A percentile compares a stretch with the other conserved stretches of the same genome.
These are phyloP conservation scores for Strongylocentrotus purpuratus DNA, from an alignment of 35 echinoderm and acorn worm genomes.

Conservation along the genomic window DNA sequence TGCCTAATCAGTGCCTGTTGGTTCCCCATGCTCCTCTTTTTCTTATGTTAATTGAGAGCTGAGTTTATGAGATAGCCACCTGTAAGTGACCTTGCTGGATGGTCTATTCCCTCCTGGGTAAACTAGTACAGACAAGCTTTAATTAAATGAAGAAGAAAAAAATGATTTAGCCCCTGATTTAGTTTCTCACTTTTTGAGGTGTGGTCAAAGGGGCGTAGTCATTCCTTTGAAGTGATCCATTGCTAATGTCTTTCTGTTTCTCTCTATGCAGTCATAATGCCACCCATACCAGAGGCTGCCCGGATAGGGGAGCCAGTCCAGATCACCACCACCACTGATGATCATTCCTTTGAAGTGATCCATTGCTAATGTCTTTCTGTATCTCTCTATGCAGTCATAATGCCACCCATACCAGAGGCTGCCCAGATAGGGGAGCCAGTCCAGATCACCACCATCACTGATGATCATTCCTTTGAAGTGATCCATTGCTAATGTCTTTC, in stretches of 20 bases:
- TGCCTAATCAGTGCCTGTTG: too few relatives aligned
- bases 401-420: slow-evolving; percentile 90
- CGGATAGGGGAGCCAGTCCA: slow-evolving; percentile 77
- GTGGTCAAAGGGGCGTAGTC: too few relatives aligned
- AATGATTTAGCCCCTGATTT: too few relatives aligned
- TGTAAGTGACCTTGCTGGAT: too few relatives aligned
- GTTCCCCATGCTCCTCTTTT: too few relatives aligned
- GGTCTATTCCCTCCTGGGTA: too few relatives aligned
- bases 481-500: neutral
- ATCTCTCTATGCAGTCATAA: slow-evolving; percentile 37
- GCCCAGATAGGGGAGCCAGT: slow-evolving; percentile 67
- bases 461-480: slow-evolving; percentile 21
- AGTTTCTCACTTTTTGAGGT: too few relatives aligned
- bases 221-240: neutral
- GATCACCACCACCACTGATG: slow-evolving; percentile 43
- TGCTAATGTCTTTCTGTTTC: neutral
- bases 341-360: neutral
- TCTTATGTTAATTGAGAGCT: too few relatives aligned
- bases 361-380: neutral
- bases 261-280: slow-evolving; percentile 64
- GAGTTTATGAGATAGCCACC: too few relatives aligned
- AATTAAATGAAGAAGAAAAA: too few relatives aligned
- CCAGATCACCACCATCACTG: slow-evolving; percentile 73
- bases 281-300: slow-evolving; percentile 79
- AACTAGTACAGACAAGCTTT: too few relatives aligned